Evolutionary conservation across 2,113 vertebrate species (phyloP).

Genomic region (Apteryx owenii): DNA sequence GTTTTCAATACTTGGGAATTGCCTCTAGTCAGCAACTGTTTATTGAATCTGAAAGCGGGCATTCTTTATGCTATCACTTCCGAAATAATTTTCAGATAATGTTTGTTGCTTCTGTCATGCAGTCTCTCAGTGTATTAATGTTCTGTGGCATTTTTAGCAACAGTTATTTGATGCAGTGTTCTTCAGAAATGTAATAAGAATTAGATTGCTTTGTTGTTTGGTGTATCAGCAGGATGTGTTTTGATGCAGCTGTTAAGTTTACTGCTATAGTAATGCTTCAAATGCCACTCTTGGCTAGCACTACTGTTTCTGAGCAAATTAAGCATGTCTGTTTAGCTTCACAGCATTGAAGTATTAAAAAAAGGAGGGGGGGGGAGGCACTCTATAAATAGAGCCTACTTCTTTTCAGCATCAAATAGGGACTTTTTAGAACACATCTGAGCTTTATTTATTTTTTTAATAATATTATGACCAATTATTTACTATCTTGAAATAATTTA

Average conservation of each 20-base stretch:
- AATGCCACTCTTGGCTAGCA: neutral
- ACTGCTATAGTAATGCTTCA: constrained; percentile 3
- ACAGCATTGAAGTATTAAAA: neutral
- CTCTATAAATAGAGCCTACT: neutral
- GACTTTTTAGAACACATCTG: neutral
- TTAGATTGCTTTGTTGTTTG: neutral
- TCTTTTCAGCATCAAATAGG: neutral
- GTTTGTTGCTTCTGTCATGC: neutral
- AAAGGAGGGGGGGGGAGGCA: neutral
- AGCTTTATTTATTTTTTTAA: neutral
- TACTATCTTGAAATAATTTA: neutral
- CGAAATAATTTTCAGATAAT: neutral
- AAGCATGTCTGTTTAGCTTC: constrained; percentile 5
- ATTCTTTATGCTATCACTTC: neutral
- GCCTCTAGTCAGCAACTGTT: neutral
- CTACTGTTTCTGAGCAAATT: neutral
- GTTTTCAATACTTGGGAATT: neutral
- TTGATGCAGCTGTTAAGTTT: neutral
- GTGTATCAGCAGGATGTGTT: neutral
- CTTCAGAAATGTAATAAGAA: neutral
- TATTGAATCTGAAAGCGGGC: neutral
- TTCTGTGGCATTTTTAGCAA: neutral
- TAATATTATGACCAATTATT: neutral
- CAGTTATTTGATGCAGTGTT: neutral
- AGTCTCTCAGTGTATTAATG: neutral